Conservation (phyloP, 2,113 vertebrate genomes). For the Sciurus niger region DNA sequence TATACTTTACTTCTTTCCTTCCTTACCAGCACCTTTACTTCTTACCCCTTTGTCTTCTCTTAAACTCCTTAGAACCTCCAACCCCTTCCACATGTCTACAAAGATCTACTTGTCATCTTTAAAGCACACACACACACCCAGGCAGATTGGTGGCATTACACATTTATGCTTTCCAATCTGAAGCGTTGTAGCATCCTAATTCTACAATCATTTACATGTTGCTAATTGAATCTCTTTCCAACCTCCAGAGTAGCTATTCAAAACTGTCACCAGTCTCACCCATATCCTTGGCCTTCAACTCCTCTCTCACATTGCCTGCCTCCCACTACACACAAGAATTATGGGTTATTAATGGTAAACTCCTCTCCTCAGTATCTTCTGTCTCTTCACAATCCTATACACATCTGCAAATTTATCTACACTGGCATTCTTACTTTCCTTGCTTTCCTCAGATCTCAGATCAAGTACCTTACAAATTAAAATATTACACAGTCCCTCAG, state of each 20-base stretch:
- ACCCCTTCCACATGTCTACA: background rate
- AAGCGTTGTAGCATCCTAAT: slow-evolving; percentile 46
- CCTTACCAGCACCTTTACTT: background rate
- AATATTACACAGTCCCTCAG: background rate
- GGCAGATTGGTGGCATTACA: slow-evolving; percentile 40
- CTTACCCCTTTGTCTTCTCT: background rate
- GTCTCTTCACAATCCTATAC: background rate
- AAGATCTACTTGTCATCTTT: slow-evolving; percentile 8
- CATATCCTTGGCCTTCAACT: background rate
- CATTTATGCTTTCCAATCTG: slow-evolving; percentile 35
- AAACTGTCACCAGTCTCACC: slow-evolving; percentile 6
- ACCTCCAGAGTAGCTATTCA: slow-evolving; percentile 11
- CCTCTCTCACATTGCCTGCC: background rate
- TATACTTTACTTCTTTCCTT: background rate
- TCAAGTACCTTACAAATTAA: background rate
- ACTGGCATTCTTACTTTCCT: background rate
- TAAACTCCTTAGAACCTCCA: background rate
- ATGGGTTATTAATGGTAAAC: background rate
- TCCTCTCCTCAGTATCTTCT: background rate
- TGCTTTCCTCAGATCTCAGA: background rate
- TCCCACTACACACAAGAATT: background rate
- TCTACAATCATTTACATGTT: slow-evolving; percentile 25
- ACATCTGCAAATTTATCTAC: background rate
- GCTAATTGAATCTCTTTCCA: slow-evolving; percentile 43
- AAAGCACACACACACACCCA: background rate